Evolutionary conservation across 1,140 invertebrate genomes (phyloP), one percentile per base, ranked within the genome.

Genomic region (Drosophila aff.): DNA sequence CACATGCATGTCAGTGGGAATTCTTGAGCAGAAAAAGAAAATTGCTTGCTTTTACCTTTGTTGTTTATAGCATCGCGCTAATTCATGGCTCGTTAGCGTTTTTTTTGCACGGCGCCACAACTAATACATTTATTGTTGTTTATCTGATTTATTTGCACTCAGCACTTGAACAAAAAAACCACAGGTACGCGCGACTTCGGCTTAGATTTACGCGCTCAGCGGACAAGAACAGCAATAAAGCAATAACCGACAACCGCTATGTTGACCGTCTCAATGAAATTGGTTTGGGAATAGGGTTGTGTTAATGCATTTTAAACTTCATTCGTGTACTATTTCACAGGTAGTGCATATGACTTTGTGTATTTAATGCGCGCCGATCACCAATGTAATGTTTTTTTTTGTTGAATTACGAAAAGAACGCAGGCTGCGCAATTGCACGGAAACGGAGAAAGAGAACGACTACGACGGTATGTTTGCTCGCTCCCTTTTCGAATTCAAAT

Each of bases 51-150:
- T 73, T 72, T 74, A 74, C 71, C 71, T 74, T 52, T 74, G 0
- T 73, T 72, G 67, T 73, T 74, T 74, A 61, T 44, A 73, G 71
- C 71, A 57, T 57, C 21, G 36, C 53, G 36, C 53, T 57, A 57
- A 57, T 57, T 57, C 21, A 23, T 11, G 36, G 36, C 53, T 57
- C 21, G 53, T 57, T 57, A 57, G 21, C 53, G 53, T 57, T 57
- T 40, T 40, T 55, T 40, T 26, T 26, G 15, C 53, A 40, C 23
- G 36, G 53, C 53, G 53, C 53, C 53, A 23, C 53, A 26, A 23
- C 53, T 57, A 57, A 57, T n/a, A 57, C 53, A 57, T 57, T 38
- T 38, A 55, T 40, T 55, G 5, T 16, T 26, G 21, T 40, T 40
- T 16, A 47, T 47, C 23, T 47, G 21, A 47, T n/a, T 49, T 28